These are phyloP conservation scores for Parotocinclus haroldoi DNA, from an alignment of 2,797 vertebrate species.

Conservation along the genomic window DNA sequence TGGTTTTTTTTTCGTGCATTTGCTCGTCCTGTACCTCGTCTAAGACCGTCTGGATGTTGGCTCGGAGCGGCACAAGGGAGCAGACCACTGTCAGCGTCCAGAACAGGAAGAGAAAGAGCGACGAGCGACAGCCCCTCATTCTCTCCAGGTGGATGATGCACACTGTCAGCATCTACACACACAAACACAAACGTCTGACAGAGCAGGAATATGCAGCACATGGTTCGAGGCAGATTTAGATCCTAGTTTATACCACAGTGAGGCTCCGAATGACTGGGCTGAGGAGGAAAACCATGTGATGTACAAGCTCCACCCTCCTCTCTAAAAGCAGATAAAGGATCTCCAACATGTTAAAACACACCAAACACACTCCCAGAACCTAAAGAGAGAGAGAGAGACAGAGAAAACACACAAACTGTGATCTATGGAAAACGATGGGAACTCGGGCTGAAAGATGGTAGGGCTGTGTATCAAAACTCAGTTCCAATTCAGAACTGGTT, in stretches of 20 bases:
- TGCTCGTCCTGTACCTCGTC: conserved; percentile 52
- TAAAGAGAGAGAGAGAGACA: conserved; percentile 21
- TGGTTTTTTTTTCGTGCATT: too few species aligned
- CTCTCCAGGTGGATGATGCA: conserved; percentile 76
- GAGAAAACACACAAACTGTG: conserved; percentile 12
- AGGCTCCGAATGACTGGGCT: conserved; percentile 70
- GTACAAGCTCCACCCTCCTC: conserved; percentile 49
- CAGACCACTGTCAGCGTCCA: conserved; percentile 75
- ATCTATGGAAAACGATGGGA: neutral
- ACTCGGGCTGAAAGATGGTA: neutral
- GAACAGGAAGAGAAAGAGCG: conserved; percentile 75
- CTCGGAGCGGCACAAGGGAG: conserved; percentile 60
- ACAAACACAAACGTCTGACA: neutral
- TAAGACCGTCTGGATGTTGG: conserved; percentile 60
- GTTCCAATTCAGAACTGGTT: too few species aligned
- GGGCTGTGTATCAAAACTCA: too few species aligned
- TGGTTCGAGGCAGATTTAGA: too few species aligned
- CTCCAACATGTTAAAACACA: conserved; percentile 60
- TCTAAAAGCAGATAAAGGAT: conserved; percentile 60
- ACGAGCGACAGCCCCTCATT: conserved; percentile 72
- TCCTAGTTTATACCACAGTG: conserved; percentile 61
- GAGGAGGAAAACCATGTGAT: conserved; percentile 62
- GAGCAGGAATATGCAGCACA: too few species aligned
- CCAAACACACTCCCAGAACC: conserved; percentile 60
- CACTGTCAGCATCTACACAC: conserved; percentile 65